Evolutionary conservation across 1,140 invertebrate species (phyloP), one percentile per base, ranked within the genome.

Genomic region (Microplitis mediator): DNA sequence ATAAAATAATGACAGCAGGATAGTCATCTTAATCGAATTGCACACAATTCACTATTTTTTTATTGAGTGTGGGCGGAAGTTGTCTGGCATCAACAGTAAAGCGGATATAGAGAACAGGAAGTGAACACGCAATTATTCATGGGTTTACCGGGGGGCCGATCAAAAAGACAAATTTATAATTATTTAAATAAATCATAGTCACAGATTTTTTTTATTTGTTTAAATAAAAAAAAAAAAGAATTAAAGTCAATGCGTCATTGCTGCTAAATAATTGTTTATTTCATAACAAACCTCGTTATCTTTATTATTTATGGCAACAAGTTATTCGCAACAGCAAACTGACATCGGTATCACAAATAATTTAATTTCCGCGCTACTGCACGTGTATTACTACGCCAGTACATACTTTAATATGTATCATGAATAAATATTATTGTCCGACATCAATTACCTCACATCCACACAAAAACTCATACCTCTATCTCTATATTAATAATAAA

Each of bases 71-170:
- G 64, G 73, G 73, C 63, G 67, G 73, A 71, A 69, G 58, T 36
- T 52, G 72, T 63, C 63, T 45, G 63, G 58, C 64, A 36, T 32
- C 64, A 45, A 23, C 58, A 36, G 68, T 61, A 69, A 70, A 56
- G 62, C 51, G 54, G 62, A 63, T 56, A 70, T 64, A 74, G 60
- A 45, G 39, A 51, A 62, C 73, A 69, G 73, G 73, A 74, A 74
- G 68, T 70, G 69, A 68, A 50, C 61, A 71, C 63, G 66, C 61
- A 67, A 66, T 74, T 74, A 74, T 74, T 74, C 69, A 74, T 71
- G 73, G 65, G 67, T 60, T 63, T 50, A 63, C 50, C 34, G 58
- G 66, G 56, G 45, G 68, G 35, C 6, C 60, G 36, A 39, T 35
- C 56, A 58, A 31, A 11, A 71, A 63, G 36, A 50, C 62, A 23